Evolutionary conservation across 2,888 invertebrate species (phyloP), one percentile per base, ranked within the genome.

Genomic region (Sarcophaga rosellei): DNA sequence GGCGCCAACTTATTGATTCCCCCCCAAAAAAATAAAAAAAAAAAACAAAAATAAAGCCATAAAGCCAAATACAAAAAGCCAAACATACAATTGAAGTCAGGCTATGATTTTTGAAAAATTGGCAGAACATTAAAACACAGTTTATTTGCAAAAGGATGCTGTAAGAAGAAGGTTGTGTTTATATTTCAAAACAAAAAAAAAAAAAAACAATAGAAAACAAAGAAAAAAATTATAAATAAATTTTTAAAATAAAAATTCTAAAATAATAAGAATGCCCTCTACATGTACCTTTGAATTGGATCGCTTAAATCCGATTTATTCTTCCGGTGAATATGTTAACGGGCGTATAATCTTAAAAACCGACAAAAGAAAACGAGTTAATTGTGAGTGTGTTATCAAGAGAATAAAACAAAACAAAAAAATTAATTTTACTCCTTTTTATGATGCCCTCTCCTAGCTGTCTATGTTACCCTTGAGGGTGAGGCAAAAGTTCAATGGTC

Each of bases 401-500:
- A 8, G 17, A 53, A 17, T 2, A 15, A 15, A 12, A n/a, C n/a
- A 15, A 53, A 53, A 4, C 11, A 45, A 21, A 8, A 61, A 47
- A 23, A 17, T 4, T 17, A 47, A 53, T 17, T 12, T 15, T 15
- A 15, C 15, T 53, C 17, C 17, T 53, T 62, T 11, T 59, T 10
- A 15, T 53, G 35, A 2, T 35, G 35, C 35, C 8, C 35, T n/a
- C 35, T 0, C 35, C 10, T 77, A 92, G 92, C 92, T 59, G 91
- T 92, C 61, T 91, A 90, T 83, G 91, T 92, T 15, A 92, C 91
- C 0, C 88, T 92, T 23, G 92, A 92, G 86, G 92, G 92, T 35
- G 92, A 92, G 88, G 92, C 91, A 23, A 92, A 91, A 89, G 92
- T 92, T 62, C 91, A 91, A 75, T 92, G 92, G 92, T 91, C 91